Conservation (phyloP, 2,113 vertebrate species). For the Otolemur garnettii region DNA sequence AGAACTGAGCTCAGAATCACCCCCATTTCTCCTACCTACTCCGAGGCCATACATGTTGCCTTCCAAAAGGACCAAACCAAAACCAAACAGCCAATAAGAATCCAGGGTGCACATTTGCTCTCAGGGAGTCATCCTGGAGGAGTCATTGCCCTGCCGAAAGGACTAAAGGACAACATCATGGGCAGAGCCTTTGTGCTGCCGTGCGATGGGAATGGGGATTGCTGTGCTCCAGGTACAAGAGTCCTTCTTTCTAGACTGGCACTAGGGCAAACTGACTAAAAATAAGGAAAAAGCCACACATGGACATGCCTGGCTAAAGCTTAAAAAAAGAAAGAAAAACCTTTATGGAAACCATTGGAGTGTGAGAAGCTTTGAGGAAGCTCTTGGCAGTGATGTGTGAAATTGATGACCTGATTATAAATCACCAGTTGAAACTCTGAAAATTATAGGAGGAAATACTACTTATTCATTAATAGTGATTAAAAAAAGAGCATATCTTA, state of each 20-base stretch:
- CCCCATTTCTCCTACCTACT: not conserved
- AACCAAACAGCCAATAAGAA: not conserved
- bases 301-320: not conserved
- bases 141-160: not conserved
- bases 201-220: not conserved
- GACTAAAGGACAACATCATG: not conserved
- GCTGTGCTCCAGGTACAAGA: not conserved
- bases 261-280: not conserved
- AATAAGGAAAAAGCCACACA: slow-evolving; percentile 18
- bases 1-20: not conserved
- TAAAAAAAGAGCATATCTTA: slow-evolving; percentile 9
- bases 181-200: not conserved
- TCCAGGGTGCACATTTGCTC: not conserved
- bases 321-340: not conserved
- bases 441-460: not conserved
- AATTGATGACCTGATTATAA: slow-evolving; percentile 19
- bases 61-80: slow-evolving; percentile 1
- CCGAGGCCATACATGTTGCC: not conserved
- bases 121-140: not conserved
- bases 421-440: not conserved
- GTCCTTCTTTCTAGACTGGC: not conserved
- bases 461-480: slow-evolving; percentile 22
- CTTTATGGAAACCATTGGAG: slow-evolving; percentile 36
- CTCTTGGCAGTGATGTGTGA: not conserved
- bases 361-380: slow-evolving; percentile 47